These are phyloP conservation scores for Athene cunicularia DNA, from an alignment of 2,113 vertebrate species.

Conservation along the genomic window DNA sequence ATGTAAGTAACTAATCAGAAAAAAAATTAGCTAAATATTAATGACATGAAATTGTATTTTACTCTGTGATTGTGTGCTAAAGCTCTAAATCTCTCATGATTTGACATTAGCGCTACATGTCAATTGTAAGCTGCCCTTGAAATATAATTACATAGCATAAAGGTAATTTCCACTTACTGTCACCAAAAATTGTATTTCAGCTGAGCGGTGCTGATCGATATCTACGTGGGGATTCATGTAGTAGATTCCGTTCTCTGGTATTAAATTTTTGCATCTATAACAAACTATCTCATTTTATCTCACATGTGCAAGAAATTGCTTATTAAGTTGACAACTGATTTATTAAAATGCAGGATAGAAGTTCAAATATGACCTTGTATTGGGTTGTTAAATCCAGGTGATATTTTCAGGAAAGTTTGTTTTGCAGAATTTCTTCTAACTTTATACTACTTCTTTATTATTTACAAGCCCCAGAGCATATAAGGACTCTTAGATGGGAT, in stretches of 20 bases:
- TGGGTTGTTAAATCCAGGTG: background rate
- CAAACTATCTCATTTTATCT: background rate
- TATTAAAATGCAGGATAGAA: background rate
- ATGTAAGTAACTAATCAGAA: background rate
- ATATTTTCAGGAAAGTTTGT: background rate
- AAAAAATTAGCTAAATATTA: background rate
- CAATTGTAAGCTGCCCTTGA: background rate
- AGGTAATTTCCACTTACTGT: background rate
- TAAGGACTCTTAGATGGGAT: background rate
- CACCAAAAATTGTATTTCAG: background rate
- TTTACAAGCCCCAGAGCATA: background rate
- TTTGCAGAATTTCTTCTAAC: background rate
- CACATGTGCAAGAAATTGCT: background rate
- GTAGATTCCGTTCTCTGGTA: background rate
- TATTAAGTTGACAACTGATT: background rate
- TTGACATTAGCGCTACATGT: background rate
- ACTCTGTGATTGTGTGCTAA: background rate
- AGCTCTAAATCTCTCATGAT: background rate
- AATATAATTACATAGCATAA: background rate
- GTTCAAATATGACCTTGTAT: background rate
- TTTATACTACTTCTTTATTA: background rate
- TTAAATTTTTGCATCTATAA: background rate
- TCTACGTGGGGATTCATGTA: background rate
- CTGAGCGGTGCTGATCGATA: background rate
- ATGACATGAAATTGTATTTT: background rate